Conservation (phyloP, 2,888 invertebrate genomes). For the Heliconius sara region DNA sequence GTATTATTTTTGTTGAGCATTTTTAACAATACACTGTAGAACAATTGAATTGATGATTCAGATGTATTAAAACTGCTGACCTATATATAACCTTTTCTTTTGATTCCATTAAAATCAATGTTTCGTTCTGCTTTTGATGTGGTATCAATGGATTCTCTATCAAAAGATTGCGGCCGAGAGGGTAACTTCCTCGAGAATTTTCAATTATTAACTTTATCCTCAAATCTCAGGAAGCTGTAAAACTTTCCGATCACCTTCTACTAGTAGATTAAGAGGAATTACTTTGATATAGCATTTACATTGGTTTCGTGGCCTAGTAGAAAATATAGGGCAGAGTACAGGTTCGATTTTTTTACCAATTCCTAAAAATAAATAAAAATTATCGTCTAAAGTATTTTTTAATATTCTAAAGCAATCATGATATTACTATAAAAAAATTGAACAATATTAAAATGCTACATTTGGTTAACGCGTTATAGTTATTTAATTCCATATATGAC, state of each 20-base stretch:
- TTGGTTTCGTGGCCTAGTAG: not conserved
- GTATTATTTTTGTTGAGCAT: not conserved
- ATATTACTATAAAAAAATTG: too few species aligned
- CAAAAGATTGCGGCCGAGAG: slow-evolving; percentile 55
- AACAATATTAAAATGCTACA: not conserved
- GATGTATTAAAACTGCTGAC: slow-evolving; percentile 16
- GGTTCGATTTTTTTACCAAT: not conserved
- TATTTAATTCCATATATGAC: too few species aligned
- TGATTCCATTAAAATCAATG: slow-evolving; percentile 44
- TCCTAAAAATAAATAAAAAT: not conserved
- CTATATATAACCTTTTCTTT: slow-evolving; percentile 15
- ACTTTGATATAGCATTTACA: not conserved
- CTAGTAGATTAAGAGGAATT: slow-evolving; percentile 31
- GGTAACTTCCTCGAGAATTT: slow-evolving; percentile 65
- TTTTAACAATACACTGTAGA: slow-evolving; percentile 8
- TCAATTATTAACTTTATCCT: slow-evolving; percentile 70
- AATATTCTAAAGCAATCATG: too few species aligned
- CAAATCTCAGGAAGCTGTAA: slow-evolving; percentile 39
- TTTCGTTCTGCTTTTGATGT: slow-evolving; percentile 55
- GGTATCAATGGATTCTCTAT: slow-evolving; percentile 54
- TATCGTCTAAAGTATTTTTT: too few species aligned
- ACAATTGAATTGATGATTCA: slow-evolving; percentile 13
- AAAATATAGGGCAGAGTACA: not conserved
- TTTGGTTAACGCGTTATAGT: not conserved
- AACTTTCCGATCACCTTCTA: slow-evolving; percentile 36